Base-by-base conservation (phyloP, 2,113 vertebrate genomes). In the Chlamydotis undulata region DNA sequence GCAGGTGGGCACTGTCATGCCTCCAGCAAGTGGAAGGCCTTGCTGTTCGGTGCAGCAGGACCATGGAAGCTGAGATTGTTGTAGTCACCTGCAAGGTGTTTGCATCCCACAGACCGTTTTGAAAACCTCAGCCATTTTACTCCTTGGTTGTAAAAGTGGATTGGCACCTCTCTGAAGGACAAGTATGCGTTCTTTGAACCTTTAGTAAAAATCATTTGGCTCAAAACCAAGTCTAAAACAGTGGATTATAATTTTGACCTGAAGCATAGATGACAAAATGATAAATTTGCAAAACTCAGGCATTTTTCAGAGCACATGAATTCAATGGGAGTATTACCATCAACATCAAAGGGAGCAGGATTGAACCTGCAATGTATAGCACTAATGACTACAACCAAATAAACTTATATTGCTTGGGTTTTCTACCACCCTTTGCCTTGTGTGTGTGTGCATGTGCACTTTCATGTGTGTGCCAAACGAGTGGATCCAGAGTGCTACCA, bases 261-360 rank as follows among this genome's bases (percentile, higher is more conserved):
- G 37, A 74, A 95, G 94, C 52, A 5, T 13, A 91, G 86, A 68
- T 96, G 95, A 89, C 80, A 96, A 94, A 94, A 69, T 68, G 83
- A 95, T 91, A 92, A 64, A 95, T 96, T 93, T 76, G 69, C 81
- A 89, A 65, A 95, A 84, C 65, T 78, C 74, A 10, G 81, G 91
- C 89, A 19, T 94, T 95, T 96, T 93, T 82, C 60, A 45, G 79
- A 90, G 92, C 53, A 15, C 71, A 12, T 71, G 65, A 71, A 90
- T 91, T 93, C 82, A 60, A 52, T 39, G 90, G 71, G 68, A 81
- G 35, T n/a, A 64, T 83, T 53, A 84, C 71, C 76, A 52, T 81
- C 52, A 14, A 53, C 82, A 86, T 94, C 85, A 94, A 96, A 96
- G 88, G 68, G 85, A 94, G 64, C 92, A 93, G 94, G 94, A 96